Evolutionary conservation across 2,113 vertebrate genomes (phyloP), one percentile per base, ranked within the genome.

Genomic region (Silurus meridionalis): DNA sequence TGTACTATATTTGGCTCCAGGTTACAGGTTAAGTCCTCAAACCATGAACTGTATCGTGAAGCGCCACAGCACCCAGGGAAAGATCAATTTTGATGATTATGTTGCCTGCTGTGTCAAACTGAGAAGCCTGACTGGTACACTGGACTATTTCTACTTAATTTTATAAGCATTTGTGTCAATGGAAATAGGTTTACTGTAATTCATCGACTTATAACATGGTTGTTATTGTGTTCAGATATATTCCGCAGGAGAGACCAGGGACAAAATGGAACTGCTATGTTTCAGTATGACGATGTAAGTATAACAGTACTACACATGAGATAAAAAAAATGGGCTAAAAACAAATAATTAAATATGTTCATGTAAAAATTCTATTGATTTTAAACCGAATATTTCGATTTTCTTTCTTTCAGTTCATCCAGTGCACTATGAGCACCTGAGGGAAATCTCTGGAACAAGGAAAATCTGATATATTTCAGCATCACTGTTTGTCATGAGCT

Each of bases 261-360:
- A 60, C 96, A 95, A 52, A 95, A 94, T 80, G 98, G 98, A 14
- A 90, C 94, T 21, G 98, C 97, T 85, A 93, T 95, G 61, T 98
- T 99, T 92, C 95, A 95, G 0, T 99, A 99, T 67, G 97, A 99
- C 86, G 98, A 99, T 17, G 98, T 99, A 95, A 97, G 98, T 95
- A 11, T 71, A 15, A 13, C 3, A 19, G 23, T 52, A 13, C 37
- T 23, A 66, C 53, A 25, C 10, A 78, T 63, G 55, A 28, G 28
- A 78, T 9, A 71, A 57, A 21, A 19, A 28, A 50, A 17, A 8
- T 48, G 28, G 1, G 14, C 3, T 48, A 23, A 19, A 81, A 69
- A 23, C 0, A 25, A 25, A 67, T 3, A 66, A 66, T n/a, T 66
- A 66, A 63, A 61, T 14, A 28, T 1, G 4, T 55, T 7, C 11